phyloP scores from a whole-genome alignment of 2,113 vertebrate species.

The Brachyhypopomus occidentalis region DNA sequence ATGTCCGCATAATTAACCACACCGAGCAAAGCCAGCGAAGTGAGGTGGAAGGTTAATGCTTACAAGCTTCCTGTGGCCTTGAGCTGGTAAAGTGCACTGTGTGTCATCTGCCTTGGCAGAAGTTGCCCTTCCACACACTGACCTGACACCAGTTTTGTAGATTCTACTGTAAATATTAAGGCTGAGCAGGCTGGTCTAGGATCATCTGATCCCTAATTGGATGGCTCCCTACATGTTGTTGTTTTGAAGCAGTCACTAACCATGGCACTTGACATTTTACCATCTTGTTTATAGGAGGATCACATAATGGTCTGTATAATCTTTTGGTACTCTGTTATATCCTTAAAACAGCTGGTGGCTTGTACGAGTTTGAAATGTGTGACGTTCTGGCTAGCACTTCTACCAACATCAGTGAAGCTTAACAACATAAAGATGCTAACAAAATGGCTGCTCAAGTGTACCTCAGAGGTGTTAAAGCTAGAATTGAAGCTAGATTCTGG shows the following conservation, averaged over 20 bases:
- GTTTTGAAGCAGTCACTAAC: background rate
- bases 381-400: background rate
- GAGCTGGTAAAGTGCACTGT: slow-evolving; percentile 42
- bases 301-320: background rate
- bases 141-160: slow-evolving; percentile 15
- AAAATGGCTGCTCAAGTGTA: slow-evolving; percentile 31
- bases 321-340: too few species aligned
- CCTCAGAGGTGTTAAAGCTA: slow-evolving; percentile 10
- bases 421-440: background rate
- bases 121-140: slow-evolving; percentile 11
- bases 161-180: background rate
- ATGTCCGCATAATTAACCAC: slow-evolving; percentile 52
- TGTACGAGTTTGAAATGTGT: background rate
- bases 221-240: background rate
- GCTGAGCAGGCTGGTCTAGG: background rate
- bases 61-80: slow-evolving; percentile 52
- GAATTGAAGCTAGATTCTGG: background rate
- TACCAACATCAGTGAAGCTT: background rate
- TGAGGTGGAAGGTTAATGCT: slow-evolving; percentile 58
- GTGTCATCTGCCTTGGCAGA: slow-evolving; percentile 34
- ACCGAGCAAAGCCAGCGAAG: slow-evolving; percentile 43
- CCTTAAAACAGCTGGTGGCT: background rate
- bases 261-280: background rate
- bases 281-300: background rate
- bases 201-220: background rate